Base-by-base conservation (phyloP, 1,140 invertebrate genomes). In the Hyles euphorbiae region DNA sequence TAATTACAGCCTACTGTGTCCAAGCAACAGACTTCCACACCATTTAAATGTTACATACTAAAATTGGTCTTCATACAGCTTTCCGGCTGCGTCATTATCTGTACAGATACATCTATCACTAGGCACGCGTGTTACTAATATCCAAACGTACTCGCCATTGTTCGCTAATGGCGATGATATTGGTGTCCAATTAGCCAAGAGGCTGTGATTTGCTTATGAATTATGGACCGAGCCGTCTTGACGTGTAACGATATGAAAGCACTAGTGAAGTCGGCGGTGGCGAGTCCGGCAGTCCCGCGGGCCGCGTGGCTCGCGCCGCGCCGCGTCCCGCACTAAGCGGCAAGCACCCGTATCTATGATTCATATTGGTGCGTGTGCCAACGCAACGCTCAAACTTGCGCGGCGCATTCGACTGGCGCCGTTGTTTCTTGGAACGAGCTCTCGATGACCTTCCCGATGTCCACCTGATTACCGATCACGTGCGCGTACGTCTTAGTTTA, bases 131-230 rank as follows among this genome's bases (percentile, higher is more conserved):
- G 11, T 6, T 48, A 48, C 2, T 48, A 6, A 48, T 11, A 8
- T n/a, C 6, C 9, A n/a, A n/a, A 12, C 6, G 47, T n/a, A n/a
- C 47, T 48, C 9, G 47, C 47, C 7, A 56, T 33, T 55, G 53
- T 32, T 6, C 59, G 45, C 32, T 56, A 56, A 58, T 63, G 47
- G 12, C 48, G 40, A 59, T 53, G 61, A 56, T 63, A 63, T 63
- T 52, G 53, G n/a, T 40, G 53, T 51, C 55, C 48, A 69, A 70
- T 62, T 61, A 62, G 55, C 47, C 45, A 61, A 22, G 45, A 8
- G 50, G 56, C 43, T 58, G 54, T 36, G 53, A 47, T 53, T 72
- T 78, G 73, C 78, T 79, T 81, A 81, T 80, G 81, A 84, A 82
- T 84, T 79, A 68, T 70, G 59, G 70, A 52, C 70, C 74, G 70